Base-by-base conservation (phyloP, 2,113 vertebrate genomes). In the Phocoena sinus region DNA sequence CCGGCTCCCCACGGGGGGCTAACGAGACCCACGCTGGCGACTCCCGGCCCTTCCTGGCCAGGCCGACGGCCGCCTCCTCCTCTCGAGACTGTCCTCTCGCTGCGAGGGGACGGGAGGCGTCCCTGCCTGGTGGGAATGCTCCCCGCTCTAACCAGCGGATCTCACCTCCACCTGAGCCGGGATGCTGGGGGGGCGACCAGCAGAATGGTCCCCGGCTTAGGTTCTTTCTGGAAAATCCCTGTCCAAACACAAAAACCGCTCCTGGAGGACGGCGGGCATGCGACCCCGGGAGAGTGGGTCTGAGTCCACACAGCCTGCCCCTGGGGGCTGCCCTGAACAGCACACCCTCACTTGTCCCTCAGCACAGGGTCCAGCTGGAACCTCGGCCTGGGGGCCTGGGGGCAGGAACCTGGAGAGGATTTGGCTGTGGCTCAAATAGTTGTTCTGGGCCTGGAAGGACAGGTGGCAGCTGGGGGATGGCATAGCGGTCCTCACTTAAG, bases 11-110 rank as follows among this genome's bases (percentile, higher is more conserved):
- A 73, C 90, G 89, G 99, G 98, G 99, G 98, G 98, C 98, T 99
- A 99, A 99, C 98, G 99, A 99, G 98, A 98, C 98, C 97, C 98
- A 98, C 2, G 97, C 98, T 98, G 98, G 99, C 98, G 98, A 99
- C 98, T 98, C 99, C 98, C 94, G 96, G 98, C 97, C 71, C 73
- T 20, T 98, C 98, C 95, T 62, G 97, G 97, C 97, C 97, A 96
- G 98, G 98, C 98, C 97, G 96, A 20, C 0, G 23, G 63, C 50
- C 1, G 9, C 73, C 73, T 28, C 71, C 23, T 68, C 62, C 20
- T 6, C 0, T 1, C 5, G 11, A 6, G 23, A 10, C 41, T 15
- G 67, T n/a, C 44, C 12, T 20, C 79, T 68, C n/a, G 1, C 8
- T 0, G 68, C 0, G 2, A 44, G 36, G 17, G 58, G 58, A 2